Percentiles rank a stretch among this genome's conserved stretches.
These are phyloP conservation scores for Buphagus erythrorhynchus DNA, from an alignment of 2,797 vertebrate species.

Conservation along the genomic window DNA sequence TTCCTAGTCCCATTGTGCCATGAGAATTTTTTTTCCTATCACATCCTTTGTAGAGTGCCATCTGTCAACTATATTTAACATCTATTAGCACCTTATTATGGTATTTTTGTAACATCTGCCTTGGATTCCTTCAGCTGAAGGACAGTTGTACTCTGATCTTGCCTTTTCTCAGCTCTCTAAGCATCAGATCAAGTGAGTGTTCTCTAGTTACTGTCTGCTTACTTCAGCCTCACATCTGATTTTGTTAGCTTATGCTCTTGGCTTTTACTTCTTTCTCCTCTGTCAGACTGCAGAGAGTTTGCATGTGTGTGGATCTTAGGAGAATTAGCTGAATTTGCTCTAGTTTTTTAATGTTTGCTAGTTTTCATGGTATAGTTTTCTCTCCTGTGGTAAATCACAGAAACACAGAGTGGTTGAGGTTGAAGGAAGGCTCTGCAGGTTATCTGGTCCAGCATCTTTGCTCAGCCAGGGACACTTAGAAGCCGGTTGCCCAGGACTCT, in stretches of 20 bases:
- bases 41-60: background rate
- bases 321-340: background rate
- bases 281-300: background rate
- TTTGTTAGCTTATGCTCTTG: background rate
- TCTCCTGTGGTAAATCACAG: background rate
- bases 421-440: background rate
- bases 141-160: background rate
- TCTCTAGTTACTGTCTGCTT: background rate
- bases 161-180: background rate
- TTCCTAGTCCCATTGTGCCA: background rate
- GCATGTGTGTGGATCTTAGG: background rate
- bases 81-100: background rate
- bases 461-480: background rate
- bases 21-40: background rate
- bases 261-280: background rate
- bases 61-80: background rate
- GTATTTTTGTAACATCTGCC: background rate
- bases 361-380: background rate
- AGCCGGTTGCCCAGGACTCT: fast-evolving
- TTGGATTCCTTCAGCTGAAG: background rate
- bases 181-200: background rate
- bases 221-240: background rate
- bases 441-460: background rate
- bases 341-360: background rate
- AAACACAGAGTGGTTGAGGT: background rate